These are phyloP conservation scores for Campylorhamphus procurvoides DNA, from an alignment of 2,113 vertebrate genomes.

Conservation along the genomic window DNA sequence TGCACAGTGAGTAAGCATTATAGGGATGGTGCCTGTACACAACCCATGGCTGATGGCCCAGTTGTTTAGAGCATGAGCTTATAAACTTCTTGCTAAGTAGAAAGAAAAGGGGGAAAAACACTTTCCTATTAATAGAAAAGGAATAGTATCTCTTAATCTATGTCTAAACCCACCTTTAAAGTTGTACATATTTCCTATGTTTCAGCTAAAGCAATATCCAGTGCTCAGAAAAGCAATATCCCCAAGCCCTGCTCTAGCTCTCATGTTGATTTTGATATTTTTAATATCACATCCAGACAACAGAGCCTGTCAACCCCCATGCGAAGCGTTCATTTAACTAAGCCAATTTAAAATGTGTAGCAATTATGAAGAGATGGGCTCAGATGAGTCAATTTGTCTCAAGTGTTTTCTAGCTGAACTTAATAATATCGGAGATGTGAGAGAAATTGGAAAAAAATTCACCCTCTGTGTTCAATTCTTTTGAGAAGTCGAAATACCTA, in stretches of 20 bases:
- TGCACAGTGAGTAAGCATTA: not conserved
- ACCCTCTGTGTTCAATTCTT: constrained; percentile 59
- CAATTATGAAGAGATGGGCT: constrained; percentile 61
- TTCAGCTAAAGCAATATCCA: not conserved
- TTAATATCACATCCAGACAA: constrained; percentile 30
- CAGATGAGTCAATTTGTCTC: constrained; percentile 54
- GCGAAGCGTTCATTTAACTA: constrained; percentile 23
- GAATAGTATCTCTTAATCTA: constrained; percentile 2
- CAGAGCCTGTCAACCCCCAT: not conserved
- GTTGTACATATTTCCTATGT: not conserved
- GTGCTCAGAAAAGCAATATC: not conserved
- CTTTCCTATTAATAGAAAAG: not conserved
- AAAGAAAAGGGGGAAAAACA: not conserved
- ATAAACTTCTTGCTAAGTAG: not conserved
- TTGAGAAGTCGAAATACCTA: constrained; percentile 62
- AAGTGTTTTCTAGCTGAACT: constrained; percentile 52
- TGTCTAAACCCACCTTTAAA: not conserved
- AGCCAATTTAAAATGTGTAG: constrained; percentile 51
- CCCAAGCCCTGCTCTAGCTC: not conserved
- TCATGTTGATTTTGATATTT: not conserved
- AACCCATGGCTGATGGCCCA: not conserved
- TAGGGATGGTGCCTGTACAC: not conserved
- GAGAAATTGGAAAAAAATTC: constrained; percentile 50
- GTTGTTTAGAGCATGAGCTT: rapidly evolving
- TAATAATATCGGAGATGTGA: constrained; percentile 53